Evolutionary conservation across 2,797 vertebrate species (phyloP).

Genomic region (Oreortyx pictus): DNA sequence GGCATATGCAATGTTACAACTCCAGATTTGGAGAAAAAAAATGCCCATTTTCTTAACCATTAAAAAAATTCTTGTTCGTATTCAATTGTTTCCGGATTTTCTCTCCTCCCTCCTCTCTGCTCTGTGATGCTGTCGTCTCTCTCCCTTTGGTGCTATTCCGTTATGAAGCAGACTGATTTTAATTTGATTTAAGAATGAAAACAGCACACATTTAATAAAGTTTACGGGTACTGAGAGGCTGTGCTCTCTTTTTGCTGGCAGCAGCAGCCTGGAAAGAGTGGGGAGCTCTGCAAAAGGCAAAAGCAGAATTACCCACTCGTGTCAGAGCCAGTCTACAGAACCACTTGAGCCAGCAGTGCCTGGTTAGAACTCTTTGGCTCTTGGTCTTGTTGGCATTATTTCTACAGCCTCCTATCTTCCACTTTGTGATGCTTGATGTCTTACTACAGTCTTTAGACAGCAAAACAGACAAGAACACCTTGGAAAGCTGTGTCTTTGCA

Average conservation of each 20-base stretch:
- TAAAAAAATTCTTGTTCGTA: not conserved
- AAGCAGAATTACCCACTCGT: not conserved
- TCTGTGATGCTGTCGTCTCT: slow-evolving; percentile 46
- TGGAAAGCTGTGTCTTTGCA: rapidly evolving
- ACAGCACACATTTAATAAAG: slow-evolving; percentile 77
- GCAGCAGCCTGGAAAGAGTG: slow-evolving; percentile 12
- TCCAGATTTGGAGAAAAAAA: not conserved
- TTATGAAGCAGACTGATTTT: slow-evolving; percentile 30
- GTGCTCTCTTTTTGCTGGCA: slow-evolving; percentile 62
- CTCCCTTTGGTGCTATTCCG: slow-evolving; percentile 66
- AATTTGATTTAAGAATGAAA: slow-evolving; percentile 69
- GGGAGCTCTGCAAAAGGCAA: not conserved
- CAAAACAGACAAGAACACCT: not conserved
- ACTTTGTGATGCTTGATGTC: not conserved
- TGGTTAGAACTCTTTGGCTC: not conserved
- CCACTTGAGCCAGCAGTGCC: not conserved
- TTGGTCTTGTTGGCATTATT: rapidly evolving
- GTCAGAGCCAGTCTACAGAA: not conserved
- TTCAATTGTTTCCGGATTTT: slow-evolving; percentile 33
- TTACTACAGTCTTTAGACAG: not conserved
- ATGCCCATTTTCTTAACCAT: slow-evolving; percentile 8
- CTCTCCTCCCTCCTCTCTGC: slow-evolving; percentile 25
- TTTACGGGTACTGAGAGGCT: slow-evolving; percentile 72
- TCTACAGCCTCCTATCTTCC: not conserved
- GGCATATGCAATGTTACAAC: not conserved